Conservation (phyloP, 2,888 invertebrate genomes). For the Machimus rusticus region DNA sequence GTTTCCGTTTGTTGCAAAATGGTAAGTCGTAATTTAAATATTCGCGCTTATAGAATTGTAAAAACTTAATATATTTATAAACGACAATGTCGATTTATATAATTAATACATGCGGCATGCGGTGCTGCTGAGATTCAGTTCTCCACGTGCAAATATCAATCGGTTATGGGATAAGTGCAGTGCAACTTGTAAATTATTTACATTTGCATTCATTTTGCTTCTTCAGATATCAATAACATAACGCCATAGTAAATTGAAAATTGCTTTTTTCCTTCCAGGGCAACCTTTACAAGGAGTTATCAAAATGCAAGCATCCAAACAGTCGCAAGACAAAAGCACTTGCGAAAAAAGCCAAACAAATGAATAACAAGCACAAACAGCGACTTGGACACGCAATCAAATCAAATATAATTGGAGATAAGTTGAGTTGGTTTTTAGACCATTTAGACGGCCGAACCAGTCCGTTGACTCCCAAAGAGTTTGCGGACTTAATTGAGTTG, state of each 20-base stretch:
- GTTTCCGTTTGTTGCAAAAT: neutral
- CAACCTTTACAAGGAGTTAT: conserved; percentile 64
- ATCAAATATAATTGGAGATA: conserved; percentile 77
- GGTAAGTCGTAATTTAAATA: neutral
- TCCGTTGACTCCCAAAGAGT: conserved; percentile 69
- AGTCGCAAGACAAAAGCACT: conserved; percentile 81
- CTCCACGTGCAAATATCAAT: neutral
- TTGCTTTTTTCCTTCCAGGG: conserved; percentile 55
- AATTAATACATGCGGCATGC: neutral
- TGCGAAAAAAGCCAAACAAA: conserved; percentile 72
- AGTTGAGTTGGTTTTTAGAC: conserved; percentile 79
- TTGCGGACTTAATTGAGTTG: conserved; percentile 63
- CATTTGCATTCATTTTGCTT: too few relatives aligned
- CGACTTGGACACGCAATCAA: conserved; percentile 71
- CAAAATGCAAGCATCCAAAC: conserved; percentile 80
- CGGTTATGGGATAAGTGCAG: too few relatives aligned
- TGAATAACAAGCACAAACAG: conserved; percentile 60
- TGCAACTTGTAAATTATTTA: neutral
- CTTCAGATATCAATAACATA: too few relatives aligned
- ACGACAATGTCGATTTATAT: neutral
- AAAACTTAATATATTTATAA: too few relatives aligned
- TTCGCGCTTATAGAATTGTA: neutral
- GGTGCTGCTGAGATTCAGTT: neutral
- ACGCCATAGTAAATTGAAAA: neutral
- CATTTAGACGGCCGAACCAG: conserved; percentile 66